A percentile compares a stretch with the other conserved stretches of the same genome.
phyloP scores from a whole-genome alignment of 2,113 vertebrate species.

The Chaetura pelagica region DNA sequence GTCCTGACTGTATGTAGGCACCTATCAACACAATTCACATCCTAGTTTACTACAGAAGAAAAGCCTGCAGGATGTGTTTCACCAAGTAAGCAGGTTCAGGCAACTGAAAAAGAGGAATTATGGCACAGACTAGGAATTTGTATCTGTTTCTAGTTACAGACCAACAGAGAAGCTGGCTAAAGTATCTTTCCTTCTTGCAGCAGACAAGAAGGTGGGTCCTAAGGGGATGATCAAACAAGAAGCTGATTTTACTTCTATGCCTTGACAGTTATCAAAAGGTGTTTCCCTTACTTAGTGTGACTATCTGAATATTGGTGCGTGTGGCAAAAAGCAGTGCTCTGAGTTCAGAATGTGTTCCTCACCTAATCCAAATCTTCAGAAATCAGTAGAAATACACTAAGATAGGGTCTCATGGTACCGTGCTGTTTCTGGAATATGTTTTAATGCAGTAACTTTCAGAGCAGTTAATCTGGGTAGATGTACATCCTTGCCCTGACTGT shows the following conservation, averaged over 20 bases:
- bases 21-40: not conserved
- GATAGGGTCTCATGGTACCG: not conserved
- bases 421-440: not conserved
- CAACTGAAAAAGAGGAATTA: not conserved
- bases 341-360: not conserved
- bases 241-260: not conserved
- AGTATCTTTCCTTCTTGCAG: not conserved
- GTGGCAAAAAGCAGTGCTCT: fast-evolving
- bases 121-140: not conserved
- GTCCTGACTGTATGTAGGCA: not conserved
- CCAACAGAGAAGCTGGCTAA: not conserved
- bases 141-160: not conserved
- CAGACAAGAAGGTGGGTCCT: not conserved
- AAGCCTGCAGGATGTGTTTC: not conserved
- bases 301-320: not conserved
- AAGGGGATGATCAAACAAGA: not conserved
- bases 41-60: not conserved
- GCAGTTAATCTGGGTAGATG: not conserved
- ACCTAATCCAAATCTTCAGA: not conserved
- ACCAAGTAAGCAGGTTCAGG: not conserved
- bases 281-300: not conserved
- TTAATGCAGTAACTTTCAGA: not conserved
- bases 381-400: not conserved
- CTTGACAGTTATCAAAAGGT: not conserved
- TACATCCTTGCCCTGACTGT: not conserved